Conservation (phyloP, 1,140 invertebrate species). For the Drosophila sp. region DNA sequence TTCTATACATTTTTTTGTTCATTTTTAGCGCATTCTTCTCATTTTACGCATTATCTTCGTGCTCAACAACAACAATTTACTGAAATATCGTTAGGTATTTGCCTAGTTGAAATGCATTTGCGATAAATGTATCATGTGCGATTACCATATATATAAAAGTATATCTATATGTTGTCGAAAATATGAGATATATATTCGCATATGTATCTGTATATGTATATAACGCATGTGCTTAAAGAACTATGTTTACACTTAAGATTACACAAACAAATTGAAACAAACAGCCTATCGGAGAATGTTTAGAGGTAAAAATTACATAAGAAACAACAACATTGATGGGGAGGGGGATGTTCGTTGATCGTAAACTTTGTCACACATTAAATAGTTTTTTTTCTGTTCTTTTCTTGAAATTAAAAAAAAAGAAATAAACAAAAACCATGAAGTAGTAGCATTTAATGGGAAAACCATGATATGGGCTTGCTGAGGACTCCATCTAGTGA, state of each 20-base stretch:
- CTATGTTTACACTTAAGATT: slow-evolving; percentile 69
- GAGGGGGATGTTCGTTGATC: slow-evolving; percentile 33
- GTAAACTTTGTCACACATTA: slow-evolving; percentile 80
- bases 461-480: slow-evolving; percentile 52
- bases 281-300: slow-evolving; percentile 74
- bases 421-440: slow-evolving; percentile 59
- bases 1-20: slow-evolving; percentile 32
- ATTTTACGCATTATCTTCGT: slow-evolving; percentile 23
- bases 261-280: slow-evolving; percentile 80
- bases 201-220: slow-evolving; percentile 57
- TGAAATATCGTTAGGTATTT: slow-evolving; percentile 50
- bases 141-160: slow-evolving; percentile 11
- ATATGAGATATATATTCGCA: slow-evolving; percentile 45
- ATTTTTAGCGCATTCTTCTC: slow-evolving; percentile 34
- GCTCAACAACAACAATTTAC: slow-evolving; percentile 53
- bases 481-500: slow-evolving; percentile 53
- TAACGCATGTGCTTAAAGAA: slow-evolving; percentile 76
- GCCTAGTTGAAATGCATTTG: slow-evolving; percentile 68
- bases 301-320: slow-evolving; percentile 72
- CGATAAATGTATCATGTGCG: slow-evolving; percentile 31
- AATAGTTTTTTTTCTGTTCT: slow-evolving; percentile 43
- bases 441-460: slow-evolving; percentile 27
- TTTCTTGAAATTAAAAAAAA: slow-evolving; percentile 51
- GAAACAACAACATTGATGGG: slow-evolving; percentile 52
- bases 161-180: slow-evolving; percentile 39